These are phyloP conservation scores for Panthera leo DNA, from an alignment of 2,113 vertebrate genomes.

Conservation along the genomic window DNA sequence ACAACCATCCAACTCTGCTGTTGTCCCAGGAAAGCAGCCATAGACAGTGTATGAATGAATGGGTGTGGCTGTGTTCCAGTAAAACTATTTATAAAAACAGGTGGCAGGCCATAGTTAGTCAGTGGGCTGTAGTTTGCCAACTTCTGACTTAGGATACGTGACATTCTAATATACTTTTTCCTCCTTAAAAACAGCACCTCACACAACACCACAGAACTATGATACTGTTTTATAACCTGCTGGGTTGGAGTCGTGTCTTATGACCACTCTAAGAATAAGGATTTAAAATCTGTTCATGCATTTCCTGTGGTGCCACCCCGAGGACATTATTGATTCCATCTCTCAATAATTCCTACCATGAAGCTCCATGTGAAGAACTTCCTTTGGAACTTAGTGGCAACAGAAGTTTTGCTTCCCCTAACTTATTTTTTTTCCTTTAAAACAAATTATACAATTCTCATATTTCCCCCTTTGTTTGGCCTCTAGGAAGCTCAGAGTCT, in stretches of 20 bases:
- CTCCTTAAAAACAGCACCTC: not conserved
- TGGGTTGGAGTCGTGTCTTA: not conserved
- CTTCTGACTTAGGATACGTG: not conserved
- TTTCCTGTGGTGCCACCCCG: not conserved
- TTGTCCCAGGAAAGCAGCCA: not conserved
- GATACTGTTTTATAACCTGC: not conserved
- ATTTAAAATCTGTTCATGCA: not conserved
- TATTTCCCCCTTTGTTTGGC: not conserved
- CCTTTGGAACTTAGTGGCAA: not conserved
- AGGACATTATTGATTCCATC: not conserved
- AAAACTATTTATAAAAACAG: not conserved
- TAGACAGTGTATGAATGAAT: not conserved
- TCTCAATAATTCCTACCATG: not conserved
- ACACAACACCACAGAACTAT: not conserved
- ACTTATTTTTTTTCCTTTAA: not conserved
- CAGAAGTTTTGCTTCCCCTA: not conserved
- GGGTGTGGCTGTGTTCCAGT: not conserved
- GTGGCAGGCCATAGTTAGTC: not conserved
- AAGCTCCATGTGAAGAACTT: not conserved
- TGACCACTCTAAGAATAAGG: not conserved
- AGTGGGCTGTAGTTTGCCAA: not conserved
- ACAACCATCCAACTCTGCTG: not conserved
- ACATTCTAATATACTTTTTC: not conserved
- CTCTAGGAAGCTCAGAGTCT: slow-evolving; percentile 25
- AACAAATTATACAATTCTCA: not conserved